These are phyloP conservation scores for Thera britannica DNA, from an alignment of 2,888 invertebrate species.

Conservation along the genomic window DNA sequence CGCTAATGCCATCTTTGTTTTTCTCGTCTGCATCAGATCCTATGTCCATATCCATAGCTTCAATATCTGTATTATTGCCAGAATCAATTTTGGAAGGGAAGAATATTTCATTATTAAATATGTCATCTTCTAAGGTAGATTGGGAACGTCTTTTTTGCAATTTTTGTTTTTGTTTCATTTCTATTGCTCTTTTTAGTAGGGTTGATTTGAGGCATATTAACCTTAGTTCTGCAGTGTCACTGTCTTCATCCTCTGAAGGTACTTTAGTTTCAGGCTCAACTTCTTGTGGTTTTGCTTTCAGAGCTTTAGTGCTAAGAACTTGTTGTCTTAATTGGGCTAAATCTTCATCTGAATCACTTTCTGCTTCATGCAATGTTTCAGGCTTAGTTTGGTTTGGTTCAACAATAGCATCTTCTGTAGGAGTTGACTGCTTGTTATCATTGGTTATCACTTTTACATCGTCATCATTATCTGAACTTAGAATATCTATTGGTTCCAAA, in stretches of 20 bases:
- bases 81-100: slow-evolving; percentile 51
- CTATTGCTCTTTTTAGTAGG: slow-evolving; percentile 86
- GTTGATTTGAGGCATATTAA: slow-evolving; percentile 89
- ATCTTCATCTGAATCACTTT: slow-evolving; percentile 76
- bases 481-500: slow-evolving; percentile 29
- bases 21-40: slow-evolving; percentile 77
- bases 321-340: slow-evolving; percentile 73
- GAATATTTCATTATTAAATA: slow-evolving; percentile 50
- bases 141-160: slow-evolving; percentile 68
- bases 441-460: slow-evolving; percentile 29
- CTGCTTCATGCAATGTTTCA: slow-evolving; percentile 39
- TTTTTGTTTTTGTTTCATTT: slow-evolving; percentile 81
- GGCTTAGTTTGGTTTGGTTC: slow-evolving; percentile 30
- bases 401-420: slow-evolving; percentile 18
- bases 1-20: slow-evolving; percentile 55
- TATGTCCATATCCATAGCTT: slow-evolving; percentile 82
- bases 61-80: slow-evolving; percentile 77
- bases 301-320: slow-evolving; percentile 75
- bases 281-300: slow-evolving; percentile 47
- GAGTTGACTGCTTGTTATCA: slow-evolving; percentile 11
- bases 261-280: slow-evolving; percentile 39
- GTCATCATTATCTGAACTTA: slow-evolving; percentile 39
- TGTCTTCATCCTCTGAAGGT: slow-evolving; percentile 81
- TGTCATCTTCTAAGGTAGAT: slow-evolving; percentile 64
- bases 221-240: slow-evolving; percentile 86